phyloP scores from a whole-genome alignment of 2,797 vertebrate genomes.

The Microctenopoma steveboyesi region DNA sequence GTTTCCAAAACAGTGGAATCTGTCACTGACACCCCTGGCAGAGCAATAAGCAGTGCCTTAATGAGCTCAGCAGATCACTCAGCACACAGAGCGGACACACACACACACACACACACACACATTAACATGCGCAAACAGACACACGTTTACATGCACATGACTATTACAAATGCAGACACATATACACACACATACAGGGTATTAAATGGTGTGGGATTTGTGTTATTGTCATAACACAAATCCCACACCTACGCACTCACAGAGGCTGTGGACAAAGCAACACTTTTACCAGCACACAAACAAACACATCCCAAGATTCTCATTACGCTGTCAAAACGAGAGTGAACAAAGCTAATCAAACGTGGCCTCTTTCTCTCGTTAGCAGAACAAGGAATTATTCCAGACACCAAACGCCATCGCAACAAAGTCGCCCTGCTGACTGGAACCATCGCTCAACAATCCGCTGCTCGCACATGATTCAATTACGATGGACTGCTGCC shows the following conservation, averaged over 20 bases:
- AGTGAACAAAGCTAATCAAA: conserved; percentile 14
- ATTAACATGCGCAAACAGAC: not conserved
- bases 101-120: conserved; percentile 39
- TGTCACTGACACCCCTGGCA: conserved; percentile 79
- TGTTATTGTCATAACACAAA: not conserved
- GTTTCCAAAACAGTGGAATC: conserved; percentile 83
- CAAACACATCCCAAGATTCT: not conserved
- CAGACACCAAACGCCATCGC: not conserved
- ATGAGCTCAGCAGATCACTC: conserved; percentile 79
- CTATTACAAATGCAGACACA: not conserved
- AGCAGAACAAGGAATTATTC: not conserved
- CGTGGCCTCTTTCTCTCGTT: conserved; percentile 12
- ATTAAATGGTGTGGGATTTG: not conserved
- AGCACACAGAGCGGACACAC: conserved; percentile 28
- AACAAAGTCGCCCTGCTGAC: not conserved
- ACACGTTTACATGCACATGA: conserved; percentile 10
- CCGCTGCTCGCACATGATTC: conserved; percentile 33
- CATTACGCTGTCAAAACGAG: conserved; percentile 2
- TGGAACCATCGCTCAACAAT: conserved; percentile 13
- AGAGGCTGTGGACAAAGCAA: not conserved
- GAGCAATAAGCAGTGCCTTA: conserved; percentile 74
- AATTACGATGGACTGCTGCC: conserved; percentile 46
- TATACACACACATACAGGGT: not conserved
- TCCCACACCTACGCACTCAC: conserved; percentile 5
- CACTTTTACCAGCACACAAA: not conserved